Percentiles rank a stretch among this genome's conserved stretches.
phyloP scores from a whole-genome alignment of 2,113 vertebrate genomes.

The Glaucidium brasilianum region DNA sequence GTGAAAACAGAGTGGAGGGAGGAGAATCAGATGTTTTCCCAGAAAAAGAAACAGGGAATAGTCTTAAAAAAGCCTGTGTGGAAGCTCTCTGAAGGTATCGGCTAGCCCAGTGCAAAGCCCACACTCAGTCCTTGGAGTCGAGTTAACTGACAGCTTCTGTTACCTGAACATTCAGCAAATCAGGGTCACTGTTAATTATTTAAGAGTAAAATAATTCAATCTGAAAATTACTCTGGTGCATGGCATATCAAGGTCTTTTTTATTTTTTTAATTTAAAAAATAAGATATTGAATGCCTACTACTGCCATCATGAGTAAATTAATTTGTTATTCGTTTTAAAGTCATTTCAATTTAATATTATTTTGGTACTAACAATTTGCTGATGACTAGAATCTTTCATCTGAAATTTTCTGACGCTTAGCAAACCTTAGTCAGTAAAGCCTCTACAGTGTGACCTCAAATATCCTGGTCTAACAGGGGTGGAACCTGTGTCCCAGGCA shows the following conservation, averaged over 20 bases:
- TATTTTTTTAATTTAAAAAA: not conserved
- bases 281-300: not conserved
- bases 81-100: not conserved
- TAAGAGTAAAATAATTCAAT: not conserved
- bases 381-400: not conserved
- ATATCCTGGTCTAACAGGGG: not conserved
- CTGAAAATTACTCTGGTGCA: not conserved
- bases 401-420: not conserved
- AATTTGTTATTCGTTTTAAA: not conserved
- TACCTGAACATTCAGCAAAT: not conserved
- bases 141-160: not conserved
- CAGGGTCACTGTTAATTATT: constrained; percentile 39
- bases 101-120: not conserved
- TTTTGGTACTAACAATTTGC: not conserved
- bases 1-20: not conserved
- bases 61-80: not conserved
- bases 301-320: not conserved
- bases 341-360: not conserved
- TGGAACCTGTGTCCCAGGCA: not conserved
- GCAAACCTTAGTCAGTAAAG: not conserved
- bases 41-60: not conserved
- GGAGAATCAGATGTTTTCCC: fast-evolving
- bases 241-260: not conserved
- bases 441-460: not conserved
- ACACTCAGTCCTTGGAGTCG: not conserved